phyloP scores from a whole-genome alignment of 2,888 invertebrate genomes.

The Hirtodrosophila histrioides region DNA sequence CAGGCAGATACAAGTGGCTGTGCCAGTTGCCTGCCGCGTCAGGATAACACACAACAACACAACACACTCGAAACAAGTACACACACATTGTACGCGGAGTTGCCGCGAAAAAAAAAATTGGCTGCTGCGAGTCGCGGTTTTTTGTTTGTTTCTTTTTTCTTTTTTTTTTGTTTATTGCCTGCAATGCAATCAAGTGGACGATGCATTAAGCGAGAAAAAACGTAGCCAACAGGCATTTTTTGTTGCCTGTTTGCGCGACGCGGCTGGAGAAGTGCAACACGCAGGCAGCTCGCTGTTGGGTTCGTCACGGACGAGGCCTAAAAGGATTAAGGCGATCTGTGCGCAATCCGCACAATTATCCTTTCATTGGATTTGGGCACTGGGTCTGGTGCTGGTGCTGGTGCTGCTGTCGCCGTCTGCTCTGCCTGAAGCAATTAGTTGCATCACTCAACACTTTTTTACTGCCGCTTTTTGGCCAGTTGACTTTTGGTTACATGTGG shows the following conservation, averaged over 20 bases:
- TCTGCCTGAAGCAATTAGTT: conserved; percentile 75
- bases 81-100: conserved; percentile 35
- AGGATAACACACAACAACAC: conserved; percentile 44
- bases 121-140: conserved; percentile 44
- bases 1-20: conserved; percentile 25
- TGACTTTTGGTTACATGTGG: conserved; percentile 72
- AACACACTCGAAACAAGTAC: conserved; percentile 12
- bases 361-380: conserved; percentile 68
- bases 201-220: conserved; percentile 51
- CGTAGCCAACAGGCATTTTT: conserved; percentile 17
- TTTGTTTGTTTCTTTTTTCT: conserved; percentile 7
- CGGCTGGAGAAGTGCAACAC: conserved; percentile 40
- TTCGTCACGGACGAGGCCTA: conserved; percentile 60
- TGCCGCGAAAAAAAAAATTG: conserved; percentile 62
- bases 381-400: conserved; percentile 27
- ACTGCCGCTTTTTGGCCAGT: conserved; percentile 58
- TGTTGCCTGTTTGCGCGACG: conserved; percentile 47
- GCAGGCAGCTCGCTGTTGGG: conserved; percentile 9
- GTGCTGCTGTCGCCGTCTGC: conserved; percentile 14
- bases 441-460: conserved; percentile 74
- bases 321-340: conserved; percentile 82
- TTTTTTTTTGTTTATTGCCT: conserved; percentile 23
- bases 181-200: conserved; percentile 79
- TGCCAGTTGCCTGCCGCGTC: conserved; percentile 48
- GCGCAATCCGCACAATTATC: conserved; percentile 81